Evolutionary conservation across 2,888 invertebrate species (phyloP).

Genomic region (Eurytoma californica): DNA sequence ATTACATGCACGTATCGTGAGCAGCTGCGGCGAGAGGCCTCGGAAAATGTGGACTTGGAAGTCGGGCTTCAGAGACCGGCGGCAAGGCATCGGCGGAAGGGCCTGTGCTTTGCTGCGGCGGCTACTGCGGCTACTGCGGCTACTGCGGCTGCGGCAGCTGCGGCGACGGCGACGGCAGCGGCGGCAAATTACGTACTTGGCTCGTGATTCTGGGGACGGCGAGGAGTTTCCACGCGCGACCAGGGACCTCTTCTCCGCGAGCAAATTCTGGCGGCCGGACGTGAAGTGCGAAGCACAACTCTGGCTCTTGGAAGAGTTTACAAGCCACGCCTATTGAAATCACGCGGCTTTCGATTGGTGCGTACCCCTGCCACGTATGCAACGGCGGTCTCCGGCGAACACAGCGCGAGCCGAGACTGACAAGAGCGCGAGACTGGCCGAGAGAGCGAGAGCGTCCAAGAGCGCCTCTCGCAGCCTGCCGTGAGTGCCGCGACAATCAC

Average conservation of each 20-base stretch:
- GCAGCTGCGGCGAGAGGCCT: neutral
- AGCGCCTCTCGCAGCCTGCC: too few relatives aligned
- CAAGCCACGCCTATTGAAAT: slow-evolving; percentile 71
- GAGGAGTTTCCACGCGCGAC: neutral
- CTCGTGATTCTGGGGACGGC: neutral
- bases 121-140: neutral
- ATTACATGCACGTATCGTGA: neutral
- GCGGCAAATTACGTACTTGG: slow-evolving; percentile 28
- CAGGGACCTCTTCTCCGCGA: slow-evolving; percentile 55
- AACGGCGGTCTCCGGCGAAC: slow-evolving; percentile 41
- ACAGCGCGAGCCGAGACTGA: too few relatives aligned
- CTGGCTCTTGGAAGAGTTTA: slow-evolving; percentile 64
- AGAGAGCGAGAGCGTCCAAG: too few relatives aligned
- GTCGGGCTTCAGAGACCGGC: neutral
- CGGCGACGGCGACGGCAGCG: neutral
- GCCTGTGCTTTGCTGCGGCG: too few relatives aligned
- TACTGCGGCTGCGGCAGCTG: neutral
- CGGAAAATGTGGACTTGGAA: neutral
- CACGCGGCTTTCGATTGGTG: slow-evolving; percentile 65
- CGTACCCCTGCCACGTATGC: slow-evolving; percentile 70
- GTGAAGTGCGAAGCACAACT: slow-evolving; percentile 60
- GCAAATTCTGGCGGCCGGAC: slow-evolving; percentile 70
- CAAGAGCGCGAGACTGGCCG: too few relatives aligned
- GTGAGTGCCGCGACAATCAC: too few relatives aligned
- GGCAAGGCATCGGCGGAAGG: neutral